Conservation (phyloP, 2,888 invertebrate species). For the Gandaritis pyraliata region DNA sequence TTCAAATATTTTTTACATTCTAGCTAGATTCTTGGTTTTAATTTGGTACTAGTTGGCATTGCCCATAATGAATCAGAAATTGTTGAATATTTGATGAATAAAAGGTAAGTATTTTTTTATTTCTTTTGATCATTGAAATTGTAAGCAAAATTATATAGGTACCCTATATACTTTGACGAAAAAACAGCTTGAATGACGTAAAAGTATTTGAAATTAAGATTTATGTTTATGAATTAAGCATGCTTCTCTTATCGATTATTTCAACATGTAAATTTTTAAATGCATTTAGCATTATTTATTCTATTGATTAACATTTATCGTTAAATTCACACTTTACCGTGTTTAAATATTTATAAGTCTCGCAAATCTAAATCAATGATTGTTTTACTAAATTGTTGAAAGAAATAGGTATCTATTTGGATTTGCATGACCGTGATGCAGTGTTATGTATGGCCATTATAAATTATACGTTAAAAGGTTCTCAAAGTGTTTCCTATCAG, state of each 20-base stretch:
- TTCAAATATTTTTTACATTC: not conserved
- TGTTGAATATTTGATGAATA: too few species aligned
- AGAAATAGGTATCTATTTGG: conserved; percentile 9
- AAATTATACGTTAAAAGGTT: conserved; percentile 38
- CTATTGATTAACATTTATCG: conserved; percentile 46
- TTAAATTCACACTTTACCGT: conserved; percentile 34
- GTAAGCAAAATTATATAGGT: too few species aligned
- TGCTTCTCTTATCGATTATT: conserved; percentile 1
- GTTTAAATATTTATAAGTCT: conserved; percentile 32
- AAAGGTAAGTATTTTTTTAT: too few species aligned
- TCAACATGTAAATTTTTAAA: conserved; percentile 13
- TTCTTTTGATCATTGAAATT: too few species aligned
- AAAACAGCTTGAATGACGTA: not conserved
- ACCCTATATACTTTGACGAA: too few species aligned
- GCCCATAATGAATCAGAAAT: too few species aligned
- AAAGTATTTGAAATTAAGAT: not conserved
- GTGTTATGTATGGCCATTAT: conserved; percentile 36
- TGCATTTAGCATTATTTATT: conserved; percentile 18
- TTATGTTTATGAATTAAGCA: conserved; percentile 3
- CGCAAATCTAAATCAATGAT: conserved; percentile 7
- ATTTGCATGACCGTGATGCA: conserved; percentile 38
- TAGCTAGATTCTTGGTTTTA: too few species aligned
- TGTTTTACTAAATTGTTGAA: conserved; percentile 36
- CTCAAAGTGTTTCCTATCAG: conserved; percentile 30
- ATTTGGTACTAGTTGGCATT: too few species aligned